Evolutionary conservation across 2,797 vertebrate species (phyloP).

Genomic region (Anguilla obscura): DNA sequence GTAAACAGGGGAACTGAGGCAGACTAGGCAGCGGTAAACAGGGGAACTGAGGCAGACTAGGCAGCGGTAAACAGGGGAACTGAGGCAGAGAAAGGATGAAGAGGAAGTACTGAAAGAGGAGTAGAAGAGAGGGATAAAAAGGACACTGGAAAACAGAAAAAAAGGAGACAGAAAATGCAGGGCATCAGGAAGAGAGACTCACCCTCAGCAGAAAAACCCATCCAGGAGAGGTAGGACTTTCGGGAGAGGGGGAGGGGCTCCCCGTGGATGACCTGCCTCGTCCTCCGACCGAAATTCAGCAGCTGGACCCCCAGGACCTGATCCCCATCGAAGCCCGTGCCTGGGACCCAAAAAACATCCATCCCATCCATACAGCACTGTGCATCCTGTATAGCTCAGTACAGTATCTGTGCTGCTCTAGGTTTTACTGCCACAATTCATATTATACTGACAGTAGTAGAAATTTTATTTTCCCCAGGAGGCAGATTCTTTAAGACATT

Average conservation of each 20-base stretch:
- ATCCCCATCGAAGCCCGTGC: conserved; percentile 87
- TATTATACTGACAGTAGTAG: too few species aligned
- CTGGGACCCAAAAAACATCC: conserved; percentile 49
- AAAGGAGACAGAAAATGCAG: too few species aligned
- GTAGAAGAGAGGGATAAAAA: neutral
- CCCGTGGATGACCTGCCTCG: conserved; percentile 76
- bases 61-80: neutral
- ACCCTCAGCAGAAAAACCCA: conserved; percentile 94
- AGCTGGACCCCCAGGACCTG: conserved; percentile 90
- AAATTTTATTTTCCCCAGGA: too few species aligned
- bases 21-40: too few species aligned
- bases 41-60: too few species aligned
- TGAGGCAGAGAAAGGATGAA: neutral
- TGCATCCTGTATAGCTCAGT: too few species aligned
- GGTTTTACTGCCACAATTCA: neutral
- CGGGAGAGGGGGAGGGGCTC: conserved; percentile 83
- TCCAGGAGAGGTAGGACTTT: conserved; percentile 82
- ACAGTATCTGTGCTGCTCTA: neutral
- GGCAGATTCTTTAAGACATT: too few species aligned
- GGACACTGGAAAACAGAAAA: neutral
- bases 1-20: too few species aligned
- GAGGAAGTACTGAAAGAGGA: neutral
- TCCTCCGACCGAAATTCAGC: conserved; percentile 78
- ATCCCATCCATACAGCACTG: neutral
- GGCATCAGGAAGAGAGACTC: conserved; percentile 39